Evolutionary conservation across 2,797 vertebrate species (phyloP), one percentile per base, ranked within the genome.

Genomic region (Lophotriccus pileatus): DNA sequence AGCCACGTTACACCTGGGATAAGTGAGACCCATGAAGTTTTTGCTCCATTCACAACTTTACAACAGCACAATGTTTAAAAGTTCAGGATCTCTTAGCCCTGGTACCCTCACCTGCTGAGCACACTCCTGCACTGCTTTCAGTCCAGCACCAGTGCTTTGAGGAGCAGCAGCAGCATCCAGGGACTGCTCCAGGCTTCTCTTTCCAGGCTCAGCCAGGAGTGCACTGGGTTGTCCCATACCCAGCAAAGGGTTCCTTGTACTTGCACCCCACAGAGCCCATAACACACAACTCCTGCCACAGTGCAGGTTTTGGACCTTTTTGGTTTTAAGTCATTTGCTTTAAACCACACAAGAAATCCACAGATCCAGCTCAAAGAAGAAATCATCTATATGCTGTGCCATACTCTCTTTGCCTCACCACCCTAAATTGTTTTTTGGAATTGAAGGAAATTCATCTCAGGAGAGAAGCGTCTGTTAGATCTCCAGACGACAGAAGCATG

Each of bases 81-180:
- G 30, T 30, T 68, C 28, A 5, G 28, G 4, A 37, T 53, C 6
- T 68, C 72, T 37, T 20, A 77, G 52, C 13, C 39, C 56, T 67
- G 75, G 12, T 32, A 24, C 16, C 3, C 7, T 72, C 41, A 18
- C 24, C 6, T 1, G 19, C 20, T 53, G 41, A 70, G 30, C 41
- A 27, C 1, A 1, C 4, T 64, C 23, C 60, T 52, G 19, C 7
- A 6, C 37, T 82, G 49, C 32, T 82, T 62, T 82, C 0, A 0
- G 14, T 44, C 58, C 5, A 0, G 2, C 56, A 9, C 5, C 32
- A 21, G 15, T 20, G 32, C 22, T 73, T 52, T 34, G 64, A 34
- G 30, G 21, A 0, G 0, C 34, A 0, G 0, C 34, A 74, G 32
- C 59, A 87, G 41, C 49, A 44, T 3, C 20, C 10, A 4, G 36